These are phyloP conservation scores for Ceratoteleas bidentatus DNA, from an alignment of 1,140 invertebrate genomes.

Conservation along the genomic window DNA sequence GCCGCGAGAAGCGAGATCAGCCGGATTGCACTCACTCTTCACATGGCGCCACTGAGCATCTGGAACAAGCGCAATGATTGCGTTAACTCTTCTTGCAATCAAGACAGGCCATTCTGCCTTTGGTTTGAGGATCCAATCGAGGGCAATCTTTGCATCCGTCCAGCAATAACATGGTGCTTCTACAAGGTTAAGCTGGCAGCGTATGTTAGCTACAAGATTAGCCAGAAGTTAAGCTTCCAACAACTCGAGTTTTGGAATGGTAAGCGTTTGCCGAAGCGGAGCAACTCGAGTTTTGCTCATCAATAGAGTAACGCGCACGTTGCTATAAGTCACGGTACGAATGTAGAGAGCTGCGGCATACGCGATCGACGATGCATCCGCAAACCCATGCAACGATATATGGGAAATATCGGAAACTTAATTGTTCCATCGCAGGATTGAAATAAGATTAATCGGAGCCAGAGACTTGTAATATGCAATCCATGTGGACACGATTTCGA, in stretches of 20 bases:
- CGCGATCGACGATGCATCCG: too few relatives aligned
- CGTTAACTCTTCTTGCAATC: too few relatives aligned
- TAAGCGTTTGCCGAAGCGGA: constrained; percentile 66
- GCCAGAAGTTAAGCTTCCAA: too few relatives aligned
- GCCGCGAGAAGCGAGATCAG: too few relatives aligned
- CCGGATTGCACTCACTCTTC: too few relatives aligned
- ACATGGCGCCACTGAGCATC: too few relatives aligned
- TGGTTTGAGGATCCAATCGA: too few relatives aligned
- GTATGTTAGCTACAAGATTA: too few relatives aligned
- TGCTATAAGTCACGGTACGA: background rate
- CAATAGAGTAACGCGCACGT: constrained; percentile 12
- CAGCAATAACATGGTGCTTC: background rate
- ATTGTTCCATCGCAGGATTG: constrained; percentile 31
- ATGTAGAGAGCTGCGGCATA: background rate
- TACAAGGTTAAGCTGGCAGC: too few relatives aligned
- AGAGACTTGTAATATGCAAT: background rate
- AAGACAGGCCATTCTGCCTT: too few relatives aligned
- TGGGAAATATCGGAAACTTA: background rate
- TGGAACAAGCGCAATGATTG: too few relatives aligned
- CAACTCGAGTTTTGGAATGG: constrained; percentile 32
- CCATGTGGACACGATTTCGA: background rate
- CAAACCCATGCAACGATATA: constrained; percentile 27
- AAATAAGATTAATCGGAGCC: background rate
- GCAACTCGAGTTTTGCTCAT: constrained; percentile 59
- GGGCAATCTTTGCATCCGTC: too few relatives aligned